Evolutionary conservation across 2,113 vertebrate species (phyloP), one percentile per base, ranked within the genome.

Genomic region (Solea senegalensis): DNA sequence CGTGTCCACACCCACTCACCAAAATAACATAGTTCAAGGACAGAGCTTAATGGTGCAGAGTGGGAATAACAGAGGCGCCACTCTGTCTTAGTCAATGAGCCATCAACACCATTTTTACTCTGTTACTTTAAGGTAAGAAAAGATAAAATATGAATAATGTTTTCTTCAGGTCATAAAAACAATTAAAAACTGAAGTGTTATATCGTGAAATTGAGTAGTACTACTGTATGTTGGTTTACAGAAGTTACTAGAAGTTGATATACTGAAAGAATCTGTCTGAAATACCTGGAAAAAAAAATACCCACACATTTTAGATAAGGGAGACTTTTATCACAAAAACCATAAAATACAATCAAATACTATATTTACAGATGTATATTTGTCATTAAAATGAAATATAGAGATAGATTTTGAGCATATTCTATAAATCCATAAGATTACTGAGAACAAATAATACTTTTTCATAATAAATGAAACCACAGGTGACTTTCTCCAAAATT

Each of bases 291-390:
- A 34, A 34, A 58, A 58, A 28, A 59, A 45, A 61, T n/a, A 65
- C 27, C 39, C 52, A 28, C 56, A 73, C 51, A 9, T 60, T 65
- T 66, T 46, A 64, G 26, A 66, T 27, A 9, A 65, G 39, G 58
- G 55, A 34, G 68, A 60, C 64, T 41, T 1, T n/a, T 9, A 27
- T 65, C 45, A 65, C 39, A 60, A 49, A 65, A 10, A 52, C 49
- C 52, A 28, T 52, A 53, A 52, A 39, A 56, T 63, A 53, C 1
- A 73, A 62, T 9, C 40, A 66, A 52, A 76, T 56, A 43, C 40
- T 48, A 14, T 55, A 74, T 80, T 59, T 58, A 82, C 45, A 79
- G 8, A 41, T 26, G 34, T 65, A 43, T 65, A 40, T 15, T 10
- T 2, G 21, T 55, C 11, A 39, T 58, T 12, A 44, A 1, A 34